Conservation (phyloP, 2,888 invertebrate species). For the Rhagophthalmus giganteus region DNA sequence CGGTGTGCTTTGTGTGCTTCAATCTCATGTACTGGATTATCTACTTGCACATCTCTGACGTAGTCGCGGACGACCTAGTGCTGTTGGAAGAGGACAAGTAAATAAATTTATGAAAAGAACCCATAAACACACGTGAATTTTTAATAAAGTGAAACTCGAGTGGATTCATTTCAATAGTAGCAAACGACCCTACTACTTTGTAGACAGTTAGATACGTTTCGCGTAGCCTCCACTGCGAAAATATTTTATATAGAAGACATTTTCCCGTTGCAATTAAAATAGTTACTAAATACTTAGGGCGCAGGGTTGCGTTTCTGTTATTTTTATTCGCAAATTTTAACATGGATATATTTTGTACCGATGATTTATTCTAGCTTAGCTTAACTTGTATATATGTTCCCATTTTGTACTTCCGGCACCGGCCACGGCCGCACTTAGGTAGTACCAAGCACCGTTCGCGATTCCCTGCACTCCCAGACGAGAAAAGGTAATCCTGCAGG, state of each 20-base stretch:
- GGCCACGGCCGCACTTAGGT: slow-evolving; percentile 29
- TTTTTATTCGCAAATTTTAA: slow-evolving; percentile 34
- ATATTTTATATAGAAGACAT: slow-evolving; percentile 40
- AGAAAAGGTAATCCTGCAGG: slow-evolving; percentile 33
- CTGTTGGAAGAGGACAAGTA: slow-evolving; percentile 73
- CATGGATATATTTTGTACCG: slow-evolving; percentile 34
- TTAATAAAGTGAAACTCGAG: slow-evolving; percentile 42
- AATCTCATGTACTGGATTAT: slow-evolving; percentile 99
- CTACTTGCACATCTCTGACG: slow-evolving; percentile 94
- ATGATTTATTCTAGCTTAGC: slow-evolving; percentile 36
- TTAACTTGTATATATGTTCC: slow-evolving; percentile 40
- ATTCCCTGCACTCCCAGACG: slow-evolving; percentile 17
- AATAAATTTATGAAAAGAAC: slow-evolving; percentile 39
- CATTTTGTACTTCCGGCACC: slow-evolving; percentile 42
- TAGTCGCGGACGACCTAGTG: slow-evolving; percentile 91
- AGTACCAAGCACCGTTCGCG: slow-evolving; percentile 32
- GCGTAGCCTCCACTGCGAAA: slow-evolving; percentile 28
- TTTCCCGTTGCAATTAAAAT: slow-evolving; percentile 34
- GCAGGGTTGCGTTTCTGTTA: slow-evolving; percentile 32
- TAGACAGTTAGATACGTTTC: slow-evolving; percentile 34
- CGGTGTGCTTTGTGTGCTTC: slow-evolving; percentile 97
- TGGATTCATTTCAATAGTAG: slow-evolving; percentile 42
- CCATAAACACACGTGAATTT: slow-evolving; percentile 45
- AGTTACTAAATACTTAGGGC: slow-evolving; percentile 31
- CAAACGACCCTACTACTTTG: slow-evolving; percentile 43